Evolutionary conservation across 2,113 vertebrate genomes (phyloP), one percentile per base, ranked within the genome.

Genomic region (Eleginops maclovinus): DNA sequence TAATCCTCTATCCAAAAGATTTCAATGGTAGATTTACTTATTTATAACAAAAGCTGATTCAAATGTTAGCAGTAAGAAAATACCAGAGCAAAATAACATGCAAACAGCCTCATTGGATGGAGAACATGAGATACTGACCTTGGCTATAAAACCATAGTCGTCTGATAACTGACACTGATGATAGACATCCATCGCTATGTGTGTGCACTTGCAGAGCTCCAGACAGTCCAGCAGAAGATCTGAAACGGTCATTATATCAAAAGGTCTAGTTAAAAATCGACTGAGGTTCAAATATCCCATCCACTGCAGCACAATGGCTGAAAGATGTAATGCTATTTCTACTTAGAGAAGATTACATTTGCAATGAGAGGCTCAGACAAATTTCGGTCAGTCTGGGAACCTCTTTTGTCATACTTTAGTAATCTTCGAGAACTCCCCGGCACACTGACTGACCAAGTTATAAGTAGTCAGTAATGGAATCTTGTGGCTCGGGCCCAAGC

Each of bases 111-210:
- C 1, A 26, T 31, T 67, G 10, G 36, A 11, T 51, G 19, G 6
- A 69, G 60, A 51, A 14, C 7, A 50, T 5, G 9, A 44, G 9
- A 62, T 53, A n/a, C 85, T 86, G 87, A 99, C 98, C 94, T 98
- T 97, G 51, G 93, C 75, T 51, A 95, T 92, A 55, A 97, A 96
- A 41, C 95, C 96, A 63, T 95, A 96, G 75, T 92, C 75, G 61
- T 94, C 96, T 73, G 98, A 98, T 87, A 99, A 95, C 79, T 99
- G 97, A 93, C 98, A 99, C 72, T 99, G 98, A 31, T 94, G 91
- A 89, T 96, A 97, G 56, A 97, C 95, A 44, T 98, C 97, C 90
- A 96, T 92, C 4, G 97, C 97, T 19, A 88, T 86, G 40, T 92
- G 89, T 15, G 97, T 96, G n/a, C 95, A 97, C 91, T 97, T 98